Evolutionary conservation across 2,797 vertebrate genomes (phyloP).

Genomic region (Echiichthys vipera): DNA sequence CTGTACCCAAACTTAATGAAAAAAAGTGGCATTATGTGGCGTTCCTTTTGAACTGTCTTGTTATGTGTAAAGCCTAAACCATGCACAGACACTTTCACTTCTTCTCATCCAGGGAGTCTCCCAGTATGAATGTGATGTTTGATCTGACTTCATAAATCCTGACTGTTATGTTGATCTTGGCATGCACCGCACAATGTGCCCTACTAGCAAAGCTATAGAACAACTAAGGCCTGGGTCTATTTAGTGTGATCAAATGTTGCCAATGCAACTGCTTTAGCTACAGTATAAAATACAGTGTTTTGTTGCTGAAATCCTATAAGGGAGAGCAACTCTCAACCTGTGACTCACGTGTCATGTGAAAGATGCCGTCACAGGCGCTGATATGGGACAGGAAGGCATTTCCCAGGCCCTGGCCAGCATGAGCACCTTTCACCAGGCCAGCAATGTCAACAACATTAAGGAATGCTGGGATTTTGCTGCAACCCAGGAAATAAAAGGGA

Average conservation of each 20-base stretch:
- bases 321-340: not conserved
- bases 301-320: not conserved
- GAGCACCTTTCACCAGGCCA: conserved; percentile 95
- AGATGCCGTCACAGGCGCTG: conserved; percentile 94
- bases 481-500: conserved; percentile 47
- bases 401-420: conserved; percentile 94
- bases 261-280: not conserved
- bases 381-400: conserved; percentile 98
- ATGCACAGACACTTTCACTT: conserved; percentile 32
- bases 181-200: conserved; percentile 35
- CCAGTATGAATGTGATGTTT: conserved; percentile 60
- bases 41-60: conserved; percentile 28
- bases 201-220: conserved; percentile 21
- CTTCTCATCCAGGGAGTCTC: conserved; percentile 50
- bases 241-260: conserved; percentile 6
- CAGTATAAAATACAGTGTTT: not conserved
- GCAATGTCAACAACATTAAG: conserved; percentile 97
- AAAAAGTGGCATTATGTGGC: conserved; percentile 46
- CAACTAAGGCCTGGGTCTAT: conserved; percentile 2
- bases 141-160: conserved; percentile 57
- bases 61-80: conserved; percentile 47
- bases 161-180: conserved; percentile 60
- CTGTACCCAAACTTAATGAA: conserved; percentile 43
- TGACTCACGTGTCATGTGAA: conserved; percentile 95
- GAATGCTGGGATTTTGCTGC: conserved; percentile 96